Percentiles rank a stretch among this genome's conserved stretches.
Conservation (phyloP, 30 jellyfish, hydroid and myxozoan species). For the Chrysaora quinquecirrha region DNA sequence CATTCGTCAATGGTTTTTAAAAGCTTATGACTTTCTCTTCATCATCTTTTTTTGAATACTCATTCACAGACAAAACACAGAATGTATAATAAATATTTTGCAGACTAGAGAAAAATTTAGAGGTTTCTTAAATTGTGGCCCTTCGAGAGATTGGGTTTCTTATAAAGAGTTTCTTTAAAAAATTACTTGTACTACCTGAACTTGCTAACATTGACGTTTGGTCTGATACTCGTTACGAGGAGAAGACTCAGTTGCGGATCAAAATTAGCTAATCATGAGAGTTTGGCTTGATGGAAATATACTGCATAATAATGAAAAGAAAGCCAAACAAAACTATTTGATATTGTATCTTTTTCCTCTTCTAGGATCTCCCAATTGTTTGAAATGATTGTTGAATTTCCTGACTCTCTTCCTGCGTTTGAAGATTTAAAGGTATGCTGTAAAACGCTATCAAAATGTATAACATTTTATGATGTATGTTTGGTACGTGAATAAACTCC, state of each 20-base stretch:
- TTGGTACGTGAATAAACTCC: too few relatives aligned
- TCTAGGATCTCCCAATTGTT: conserved; percentile 89
- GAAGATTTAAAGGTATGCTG: conserved; percentile 86
- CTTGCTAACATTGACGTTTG: neutral
- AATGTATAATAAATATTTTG: too few relatives aligned
- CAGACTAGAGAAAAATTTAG: too few relatives aligned
- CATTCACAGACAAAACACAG: too few relatives aligned
- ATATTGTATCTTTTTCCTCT: neutral
- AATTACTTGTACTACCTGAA: too few relatives aligned
- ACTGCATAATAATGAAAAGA: neutral
- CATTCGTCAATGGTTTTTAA: too few relatives aligned
- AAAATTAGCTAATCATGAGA: neutral
- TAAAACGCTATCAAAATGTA: neutral
- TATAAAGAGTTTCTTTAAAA: too few relatives aligned
- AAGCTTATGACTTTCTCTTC: too few relatives aligned
- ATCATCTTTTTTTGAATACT: too few relatives aligned
- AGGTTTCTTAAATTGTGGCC: too few relatives aligned
- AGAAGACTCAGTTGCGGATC: neutral
- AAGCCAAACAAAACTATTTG: too few relatives aligned
- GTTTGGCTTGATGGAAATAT: neutral
- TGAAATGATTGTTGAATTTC: conserved; percentile 97
- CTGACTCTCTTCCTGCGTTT: conserved; percentile 97
- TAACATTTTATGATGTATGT: neutral
- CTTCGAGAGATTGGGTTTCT: too few relatives aligned
- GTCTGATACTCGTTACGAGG: neutral